A percentile compares a stretch with the other conserved stretches of the same genome.
These are phyloP conservation scores for Dinocampus coccinellae DNA, from an alignment of 2,888 invertebrate genomes.

Conservation along the genomic window DNA sequence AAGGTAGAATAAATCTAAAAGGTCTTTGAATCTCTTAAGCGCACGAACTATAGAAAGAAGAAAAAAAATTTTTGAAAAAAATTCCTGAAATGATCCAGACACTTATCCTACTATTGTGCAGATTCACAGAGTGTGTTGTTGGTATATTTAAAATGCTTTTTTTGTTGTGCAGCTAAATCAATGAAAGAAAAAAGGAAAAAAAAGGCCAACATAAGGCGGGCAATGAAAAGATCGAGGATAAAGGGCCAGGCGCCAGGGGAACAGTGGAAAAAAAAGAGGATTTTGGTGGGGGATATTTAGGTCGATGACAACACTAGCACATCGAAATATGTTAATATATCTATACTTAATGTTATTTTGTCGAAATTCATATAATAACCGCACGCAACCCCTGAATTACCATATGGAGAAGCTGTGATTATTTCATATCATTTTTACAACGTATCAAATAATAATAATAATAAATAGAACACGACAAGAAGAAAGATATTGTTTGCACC, in stretches of 20 bases:
- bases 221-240: constrained; percentile 41
- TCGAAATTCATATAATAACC: too few relatives aligned
- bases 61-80: constrained; percentile 13
- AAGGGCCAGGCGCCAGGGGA: constrained; percentile 10
- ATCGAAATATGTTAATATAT: constrained; percentile 52
- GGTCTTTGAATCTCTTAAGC: constrained; percentile 5
- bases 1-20: not conserved
- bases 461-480: not conserved
- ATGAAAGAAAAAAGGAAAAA: not conserved
- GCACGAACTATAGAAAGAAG: not conserved
- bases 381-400: too few relatives aligned
- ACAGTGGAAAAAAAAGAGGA: too few relatives aligned
- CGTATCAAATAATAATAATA: too few relatives aligned
- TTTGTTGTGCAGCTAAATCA: not conserved
- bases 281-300: constrained; percentile 58
- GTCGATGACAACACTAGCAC: constrained; percentile 63
- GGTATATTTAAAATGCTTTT: not conserved
- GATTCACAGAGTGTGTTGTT: not conserved
- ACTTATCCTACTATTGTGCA: not conserved
- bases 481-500: not conserved
- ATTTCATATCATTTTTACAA: too few relatives aligned
- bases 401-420: too few relatives aligned
- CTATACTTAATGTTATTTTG: too few relatives aligned
- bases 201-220: constrained; percentile 27
- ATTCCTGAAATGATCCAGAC: constrained; percentile 6